These are phyloP conservation scores for Trachelus stipa DNA, from an alignment of 2,888 invertebrate species.

Conservation along the genomic window DNA sequence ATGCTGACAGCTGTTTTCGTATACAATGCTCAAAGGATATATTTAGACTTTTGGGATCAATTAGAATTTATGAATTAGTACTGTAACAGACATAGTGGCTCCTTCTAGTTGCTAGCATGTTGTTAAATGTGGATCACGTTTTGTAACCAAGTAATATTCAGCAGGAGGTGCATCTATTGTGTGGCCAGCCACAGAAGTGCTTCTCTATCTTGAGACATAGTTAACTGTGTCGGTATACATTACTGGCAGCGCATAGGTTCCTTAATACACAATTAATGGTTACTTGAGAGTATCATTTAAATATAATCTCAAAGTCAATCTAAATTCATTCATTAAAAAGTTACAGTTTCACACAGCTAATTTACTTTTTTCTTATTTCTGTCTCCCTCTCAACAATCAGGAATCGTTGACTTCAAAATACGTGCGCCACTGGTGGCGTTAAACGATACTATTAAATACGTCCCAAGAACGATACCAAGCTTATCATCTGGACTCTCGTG, in stretches of 20 bases:
- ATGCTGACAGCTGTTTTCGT: background rate
- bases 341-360: background rate
- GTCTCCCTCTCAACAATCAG: background rate
- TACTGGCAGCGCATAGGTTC: background rate
- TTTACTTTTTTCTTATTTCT: background rate
- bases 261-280: background rate
- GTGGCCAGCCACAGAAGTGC: background rate
- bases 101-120: background rate
- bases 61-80: background rate
- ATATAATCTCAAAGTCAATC: background rate
- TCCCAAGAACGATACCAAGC: background rate
- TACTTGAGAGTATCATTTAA: background rate
- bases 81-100: background rate
- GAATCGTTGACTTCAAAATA: background rate
- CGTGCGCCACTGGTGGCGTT: background rate
- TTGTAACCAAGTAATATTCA: background rate
- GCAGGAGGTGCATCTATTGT: background rate
- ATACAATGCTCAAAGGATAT: background rate
- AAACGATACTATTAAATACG: background rate
- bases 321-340: background rate
- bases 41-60: background rate
- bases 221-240: background rate
- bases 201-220: background rate
- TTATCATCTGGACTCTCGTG: background rate
- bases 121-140: background rate